Conservation (phyloP, 2,888 invertebrate species). For the Sabatieria punctata region DNA sequence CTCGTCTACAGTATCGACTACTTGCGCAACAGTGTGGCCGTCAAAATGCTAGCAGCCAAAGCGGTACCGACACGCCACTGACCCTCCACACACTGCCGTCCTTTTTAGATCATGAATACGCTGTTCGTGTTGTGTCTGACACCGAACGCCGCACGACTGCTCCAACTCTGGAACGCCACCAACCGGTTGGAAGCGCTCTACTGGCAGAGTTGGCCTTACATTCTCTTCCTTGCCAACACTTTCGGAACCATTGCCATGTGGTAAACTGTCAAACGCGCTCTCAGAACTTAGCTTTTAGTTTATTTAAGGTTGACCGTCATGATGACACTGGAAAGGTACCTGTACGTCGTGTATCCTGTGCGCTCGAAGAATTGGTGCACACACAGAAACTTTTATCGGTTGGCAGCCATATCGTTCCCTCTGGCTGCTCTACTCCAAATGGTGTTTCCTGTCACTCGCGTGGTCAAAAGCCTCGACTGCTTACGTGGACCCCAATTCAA, state of each 20-base stretch:
- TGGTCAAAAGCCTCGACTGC: neutral
- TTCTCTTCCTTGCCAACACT: neutral
- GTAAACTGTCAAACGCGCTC: neutral
- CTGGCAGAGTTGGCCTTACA: neutral
- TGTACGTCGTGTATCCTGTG: conserved; percentile 3
- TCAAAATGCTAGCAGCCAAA: neutral
- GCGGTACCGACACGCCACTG: neutral
- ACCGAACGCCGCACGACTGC: neutral
- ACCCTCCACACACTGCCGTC: neutral
- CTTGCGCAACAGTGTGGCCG: neutral
- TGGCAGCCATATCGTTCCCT: neutral
- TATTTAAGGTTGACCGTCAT: conserved; percentile 4
- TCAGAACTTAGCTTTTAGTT: neutral
- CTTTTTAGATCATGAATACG: neutral
- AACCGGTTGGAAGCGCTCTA: neutral
- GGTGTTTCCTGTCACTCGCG: conserved; percentile 1
- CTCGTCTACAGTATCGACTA: neutral
- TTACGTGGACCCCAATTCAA: neutral
- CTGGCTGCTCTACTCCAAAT: neutral
- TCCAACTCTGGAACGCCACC: neutral
- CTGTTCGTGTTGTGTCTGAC: conserved; percentile 5
- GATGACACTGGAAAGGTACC: conserved; percentile 8
- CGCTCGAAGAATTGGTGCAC: neutral
- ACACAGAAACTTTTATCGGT: neutral
- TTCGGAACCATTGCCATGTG: neutral